Evolutionary conservation across 37 sponge, comb jelly and placozoan species (phyloP).

Genomic region (Chondrosia reniformis): DNA sequence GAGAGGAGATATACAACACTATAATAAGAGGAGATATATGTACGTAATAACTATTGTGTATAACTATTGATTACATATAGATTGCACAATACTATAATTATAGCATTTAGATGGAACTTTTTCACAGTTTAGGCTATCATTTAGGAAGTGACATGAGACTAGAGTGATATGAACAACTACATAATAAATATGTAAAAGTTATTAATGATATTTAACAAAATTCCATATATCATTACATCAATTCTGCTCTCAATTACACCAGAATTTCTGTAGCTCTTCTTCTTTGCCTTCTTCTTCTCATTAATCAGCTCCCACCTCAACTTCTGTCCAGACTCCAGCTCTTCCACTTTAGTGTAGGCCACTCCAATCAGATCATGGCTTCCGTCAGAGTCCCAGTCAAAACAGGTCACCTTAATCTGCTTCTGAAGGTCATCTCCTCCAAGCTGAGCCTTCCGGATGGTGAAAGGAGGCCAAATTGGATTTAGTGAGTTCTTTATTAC

Average conservation of each 20-base stretch:
- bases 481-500: constrained; percentile 88
- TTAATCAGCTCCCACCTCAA: constrained; percentile 66
- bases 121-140: too few relatives aligned
- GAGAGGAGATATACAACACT: not conserved
- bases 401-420: constrained; percentile 74
- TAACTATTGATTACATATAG: not conserved
- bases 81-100: too few relatives aligned
- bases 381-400: constrained; percentile 85
- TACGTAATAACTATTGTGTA: not conserved
- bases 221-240: constrained; percentile 30
- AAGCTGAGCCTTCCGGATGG: constrained; percentile 36
- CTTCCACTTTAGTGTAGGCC: constrained; percentile 59
- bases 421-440: constrained; percentile 55
- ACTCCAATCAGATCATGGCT: constrained; percentile 81
- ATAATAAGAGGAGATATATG: not conserved
- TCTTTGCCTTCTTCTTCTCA: constrained; percentile 39
- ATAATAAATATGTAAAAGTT: too few relatives aligned
- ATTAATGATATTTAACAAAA: too few relatives aligned
- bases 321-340: constrained; percentile 39
- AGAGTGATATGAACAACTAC: too few relatives aligned
- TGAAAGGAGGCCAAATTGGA: constrained; percentile 76
- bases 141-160: too few relatives aligned
- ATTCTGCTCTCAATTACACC: constrained; percentile 43
- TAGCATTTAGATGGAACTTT: too few relatives aligned
- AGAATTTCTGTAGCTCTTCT: constrained; percentile 84